These are phyloP conservation scores for Phytoseiulus persimilis DNA, from an alignment of 2,888 invertebrate species.

Conservation along the genomic window DNA sequence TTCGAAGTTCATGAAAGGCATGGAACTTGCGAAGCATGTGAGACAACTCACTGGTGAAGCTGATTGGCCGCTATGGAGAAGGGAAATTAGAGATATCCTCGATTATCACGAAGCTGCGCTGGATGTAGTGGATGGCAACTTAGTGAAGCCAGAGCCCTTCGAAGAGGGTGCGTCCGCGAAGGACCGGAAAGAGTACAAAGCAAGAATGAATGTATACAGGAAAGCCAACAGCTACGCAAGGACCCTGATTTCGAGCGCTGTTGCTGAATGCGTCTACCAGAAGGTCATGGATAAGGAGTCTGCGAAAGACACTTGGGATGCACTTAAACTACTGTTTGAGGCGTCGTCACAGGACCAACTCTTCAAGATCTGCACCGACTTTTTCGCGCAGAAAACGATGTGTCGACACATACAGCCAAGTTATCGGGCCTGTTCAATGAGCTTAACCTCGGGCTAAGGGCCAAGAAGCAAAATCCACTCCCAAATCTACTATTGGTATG, in stretches of 20 bases:
- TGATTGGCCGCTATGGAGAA: slow-evolving; percentile 40
- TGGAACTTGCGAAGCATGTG: neutral
- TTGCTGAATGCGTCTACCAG: slow-evolving; percentile 39
- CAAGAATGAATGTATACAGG: neutral
- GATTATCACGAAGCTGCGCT: slow-evolving; percentile 38
- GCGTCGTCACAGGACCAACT: slow-evolving; percentile 41
- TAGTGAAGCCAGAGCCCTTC: neutral
- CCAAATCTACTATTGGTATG: neutral
- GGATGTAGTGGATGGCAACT: slow-evolving; percentile 17
- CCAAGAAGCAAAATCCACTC: neutral
- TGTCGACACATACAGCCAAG: slow-evolving; percentile 40
- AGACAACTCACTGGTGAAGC: slow-evolving; percentile 32
- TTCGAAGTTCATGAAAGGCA: neutral
- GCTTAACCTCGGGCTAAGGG: slow-evolving; percentile 34
- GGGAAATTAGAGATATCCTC: slow-evolving; percentile 21
- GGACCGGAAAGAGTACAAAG: neutral
- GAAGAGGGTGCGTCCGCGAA: neutral
- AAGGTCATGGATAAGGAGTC: slow-evolving; percentile 39
- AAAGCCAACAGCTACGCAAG: neutral
- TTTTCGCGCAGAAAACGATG: slow-evolving; percentile 39
- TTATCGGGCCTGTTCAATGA: slow-evolving; percentile 41
- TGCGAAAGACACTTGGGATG: slow-evolving; percentile 38
- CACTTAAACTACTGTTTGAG: slow-evolving; percentile 40
- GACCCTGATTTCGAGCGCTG: slow-evolving; percentile 5
- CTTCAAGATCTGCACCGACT: slow-evolving; percentile 41